phyloP scores from a whole-genome alignment of 2,797 vertebrate species.

The Eupleurogrammus muticus region DNA sequence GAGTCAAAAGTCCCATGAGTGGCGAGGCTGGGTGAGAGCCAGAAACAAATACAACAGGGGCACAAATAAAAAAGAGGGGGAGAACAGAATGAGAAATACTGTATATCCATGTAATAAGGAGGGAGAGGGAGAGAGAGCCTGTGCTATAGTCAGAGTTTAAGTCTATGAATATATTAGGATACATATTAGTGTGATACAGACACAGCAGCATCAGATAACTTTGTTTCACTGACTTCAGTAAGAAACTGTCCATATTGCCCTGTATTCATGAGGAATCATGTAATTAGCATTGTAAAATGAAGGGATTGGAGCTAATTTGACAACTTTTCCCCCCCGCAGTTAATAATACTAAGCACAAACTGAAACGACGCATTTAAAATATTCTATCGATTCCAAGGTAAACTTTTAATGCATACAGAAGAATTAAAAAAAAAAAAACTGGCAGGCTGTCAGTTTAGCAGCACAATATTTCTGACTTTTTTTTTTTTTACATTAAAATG shows the following conservation, averaged over 20 bases:
- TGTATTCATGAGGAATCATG: constrained; percentile 5
- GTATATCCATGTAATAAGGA: constrained; percentile 13
- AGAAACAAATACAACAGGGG: constrained; percentile 33
- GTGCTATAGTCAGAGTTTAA: constrained; percentile 3
- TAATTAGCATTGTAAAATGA: not conserved
- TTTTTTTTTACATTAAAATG: constrained; percentile 19
- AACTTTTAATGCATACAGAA: not conserved
- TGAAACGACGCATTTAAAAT: not conserved
- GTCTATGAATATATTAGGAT: not conserved
- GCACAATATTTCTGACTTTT: constrained; percentile 4
- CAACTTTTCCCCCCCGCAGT: not conserved
- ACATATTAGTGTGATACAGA: constrained; percentile 16
- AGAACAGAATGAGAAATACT: constrained; percentile 34
- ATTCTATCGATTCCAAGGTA: not conserved
- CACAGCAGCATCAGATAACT: not conserved
- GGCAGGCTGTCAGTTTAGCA: constrained; percentile 15
- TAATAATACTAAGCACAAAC: not conserved
- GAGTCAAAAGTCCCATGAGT: constrained; percentile 19
- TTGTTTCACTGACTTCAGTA: not conserved
- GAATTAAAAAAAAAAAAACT: constrained; percentile 8
- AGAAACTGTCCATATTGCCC: constrained; percentile 1
- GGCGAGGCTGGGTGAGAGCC: constrained; percentile 20
- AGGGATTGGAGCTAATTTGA: not conserved
- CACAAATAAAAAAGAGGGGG: constrained; percentile 22
- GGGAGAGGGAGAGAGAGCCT: constrained; percentile 53